Evolutionary conservation across 2,888 invertebrate genomes (phyloP), one percentile per base, ranked within the genome.

Genomic region (Frankliniella fusca): DNA sequence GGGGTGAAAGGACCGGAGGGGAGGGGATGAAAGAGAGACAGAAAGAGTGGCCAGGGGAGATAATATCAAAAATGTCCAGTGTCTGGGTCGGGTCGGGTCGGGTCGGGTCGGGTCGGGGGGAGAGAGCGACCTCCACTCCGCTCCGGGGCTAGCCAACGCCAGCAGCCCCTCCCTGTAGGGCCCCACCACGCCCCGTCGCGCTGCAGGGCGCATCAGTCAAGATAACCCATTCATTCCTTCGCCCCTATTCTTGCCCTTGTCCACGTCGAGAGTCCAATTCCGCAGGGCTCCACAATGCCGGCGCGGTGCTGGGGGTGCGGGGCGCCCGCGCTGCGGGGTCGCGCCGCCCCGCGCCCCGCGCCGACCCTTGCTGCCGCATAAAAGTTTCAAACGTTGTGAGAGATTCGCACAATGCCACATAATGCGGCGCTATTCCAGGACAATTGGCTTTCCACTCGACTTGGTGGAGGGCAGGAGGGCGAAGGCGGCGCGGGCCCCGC

Each of bases 191-290:
- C 15, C 54, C 15, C 54, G 54, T 7, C 54, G 65, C 65, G 8
- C 23, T n/a, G 70, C 70, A 54, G 54, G 54, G 18, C 70, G 70
- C 70, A 76, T 76, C 70, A n/a, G 70, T 76, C 70, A 76, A 76
- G 70, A 76, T 76, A 76, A 76, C 70, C 70, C 70, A 76, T 76
- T 76, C 70, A 76, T 76, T 76, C 70, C 27, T 27, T 27, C 70
- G 27, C 23, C 70, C 70, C 70, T 23, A 54, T 76, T 76, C 70
- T 76, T 76, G 23, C 70, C 70, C 70, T 76, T 76, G 70, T 76
- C 70, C 70, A 76, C 70, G 70, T 27, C 27, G 70, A 76, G 70
- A 76, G 70, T 76, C 70, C 70, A 76, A 76, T 76, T 76, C 70
- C 23, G n/a, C n/a, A 76, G 70, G 27, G 70, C 70, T 15, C 70